These are phyloP conservation scores for Sycophaga agraensis DNA, from an alignment of 1,140 invertebrate species.

Conservation along the genomic window DNA sequence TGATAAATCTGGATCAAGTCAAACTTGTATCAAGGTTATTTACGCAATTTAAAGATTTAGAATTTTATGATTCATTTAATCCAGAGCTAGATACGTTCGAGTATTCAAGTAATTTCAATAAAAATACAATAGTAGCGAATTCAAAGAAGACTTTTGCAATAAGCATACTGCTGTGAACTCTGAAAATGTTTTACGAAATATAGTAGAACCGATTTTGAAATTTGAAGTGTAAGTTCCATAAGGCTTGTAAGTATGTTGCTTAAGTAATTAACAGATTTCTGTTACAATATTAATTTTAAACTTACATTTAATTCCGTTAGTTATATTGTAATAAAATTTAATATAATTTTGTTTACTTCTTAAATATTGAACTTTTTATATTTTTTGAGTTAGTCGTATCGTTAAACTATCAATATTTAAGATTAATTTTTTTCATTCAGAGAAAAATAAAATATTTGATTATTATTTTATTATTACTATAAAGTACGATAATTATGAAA, in stretches of 20 bases:
- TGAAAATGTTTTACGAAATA: conserved; percentile 52
- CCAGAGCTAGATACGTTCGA: conserved; percentile 18
- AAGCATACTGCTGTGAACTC: conserved; percentile 30
- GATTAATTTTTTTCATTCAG: too few species aligned
- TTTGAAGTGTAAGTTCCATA: conserved; percentile 46
- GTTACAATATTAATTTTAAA: too few species aligned
- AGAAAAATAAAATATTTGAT: conserved; percentile 4
- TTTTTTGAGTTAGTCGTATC: not conserved
- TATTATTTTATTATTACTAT: not conserved
- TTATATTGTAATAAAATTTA: too few species aligned
- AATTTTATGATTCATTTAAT: conserved; percentile 3
- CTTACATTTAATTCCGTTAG: too few species aligned
- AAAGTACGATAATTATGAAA: conserved; percentile 48
- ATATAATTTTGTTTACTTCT: too few species aligned
- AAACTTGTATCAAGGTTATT: conserved; percentile 51
- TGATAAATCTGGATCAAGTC: conserved; percentile 62
- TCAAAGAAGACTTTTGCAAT: not conserved
- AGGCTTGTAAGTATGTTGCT: conserved; percentile 37
- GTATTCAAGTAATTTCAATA: not conserved
- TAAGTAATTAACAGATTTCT: too few species aligned
- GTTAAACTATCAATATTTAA: too few species aligned
- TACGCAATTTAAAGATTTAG: conserved; percentile 40
- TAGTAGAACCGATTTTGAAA: conserved; percentile 63
- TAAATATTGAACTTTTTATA: too few species aligned
- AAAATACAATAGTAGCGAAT: not conserved